Percentiles rank a stretch among this genome's conserved stretches.
These are phyloP conservation scores for Saguinus imperator DNA, from an alignment of 2,113 vertebrate species.

Conservation along the genomic window DNA sequence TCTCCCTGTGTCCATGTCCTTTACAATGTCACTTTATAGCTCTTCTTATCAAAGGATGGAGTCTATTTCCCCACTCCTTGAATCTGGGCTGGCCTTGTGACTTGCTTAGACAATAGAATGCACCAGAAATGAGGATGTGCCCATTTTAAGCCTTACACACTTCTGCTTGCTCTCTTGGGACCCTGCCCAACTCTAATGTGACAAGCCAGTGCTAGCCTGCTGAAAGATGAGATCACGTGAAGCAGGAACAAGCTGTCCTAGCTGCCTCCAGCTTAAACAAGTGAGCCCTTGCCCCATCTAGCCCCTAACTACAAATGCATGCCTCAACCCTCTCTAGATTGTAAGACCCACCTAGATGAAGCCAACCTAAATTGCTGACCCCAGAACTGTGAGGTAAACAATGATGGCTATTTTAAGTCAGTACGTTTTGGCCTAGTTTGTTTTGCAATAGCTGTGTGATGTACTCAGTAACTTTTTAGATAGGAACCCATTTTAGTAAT, in stretches of 20 bases:
- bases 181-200: neutral
- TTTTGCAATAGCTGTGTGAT: neutral
- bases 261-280: neutral
- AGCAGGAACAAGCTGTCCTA: neutral
- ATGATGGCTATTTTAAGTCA: conserved; percentile 11
- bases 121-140: neutral
- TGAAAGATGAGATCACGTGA: neutral
- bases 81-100: neutral
- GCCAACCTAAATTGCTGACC: neutral
- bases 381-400: neutral
- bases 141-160: neutral
- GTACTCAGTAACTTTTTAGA: neutral
- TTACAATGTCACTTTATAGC: neutral
- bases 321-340: neutral
- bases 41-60: neutral
- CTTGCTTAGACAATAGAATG: neutral
- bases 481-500: neutral
- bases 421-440: neutral
- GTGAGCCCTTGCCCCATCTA: neutral
- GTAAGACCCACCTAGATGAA: conserved; percentile 10
- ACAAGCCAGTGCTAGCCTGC: neutral
- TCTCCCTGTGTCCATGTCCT: neutral
- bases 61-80: neutral
- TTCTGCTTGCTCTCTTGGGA: neutral
- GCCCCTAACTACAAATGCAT: neutral